Evolutionary conservation across 2,797 vertebrate species (phyloP).

Genomic region (Diceros bicornis): DNA sequence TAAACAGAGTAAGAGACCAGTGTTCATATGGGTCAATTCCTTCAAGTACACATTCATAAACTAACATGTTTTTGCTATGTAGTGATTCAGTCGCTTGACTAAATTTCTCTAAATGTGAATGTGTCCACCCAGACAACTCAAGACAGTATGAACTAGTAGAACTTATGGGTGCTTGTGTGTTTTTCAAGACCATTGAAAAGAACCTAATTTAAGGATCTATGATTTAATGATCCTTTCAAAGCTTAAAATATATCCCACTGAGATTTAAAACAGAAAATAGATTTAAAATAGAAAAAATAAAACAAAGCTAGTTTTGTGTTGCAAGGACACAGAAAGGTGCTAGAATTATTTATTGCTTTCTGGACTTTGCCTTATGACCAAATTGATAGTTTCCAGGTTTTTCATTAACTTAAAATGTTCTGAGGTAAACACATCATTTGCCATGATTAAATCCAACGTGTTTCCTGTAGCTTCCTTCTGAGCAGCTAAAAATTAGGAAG

Average conservation of each 20-base stretch:
- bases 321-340: constrained; percentile 73
- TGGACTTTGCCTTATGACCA: constrained; percentile 71
- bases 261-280: constrained; percentile 79
- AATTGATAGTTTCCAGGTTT: constrained; percentile 84
- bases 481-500: constrained; percentile 29
- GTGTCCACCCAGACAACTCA: background rate
- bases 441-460: constrained; percentile 67
- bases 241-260: constrained; percentile 62
- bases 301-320: constrained; percentile 82
- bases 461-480: constrained; percentile 66
- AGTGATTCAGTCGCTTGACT: background rate
- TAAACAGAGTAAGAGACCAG: constrained; percentile 19
- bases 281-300: constrained; percentile 75
- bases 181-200: constrained; percentile 64
- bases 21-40: background rate
- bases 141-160: constrained; percentile 47
- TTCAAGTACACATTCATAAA: constrained; percentile 8
- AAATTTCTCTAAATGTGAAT: background rate
- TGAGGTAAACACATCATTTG: constrained; percentile 80
- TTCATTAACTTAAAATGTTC: constrained; percentile 82
- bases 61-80: background rate
- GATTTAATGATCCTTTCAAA: constrained; percentile 81
- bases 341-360: constrained; percentile 84
- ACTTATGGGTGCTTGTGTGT: background rate
- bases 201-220: constrained; percentile 63